A percentile compares a stretch with the other conserved stretches of the same genome.
phyloP scores from a whole-genome alignment of 2,113 vertebrate species.

The Recurvirostra avosetta region DNA sequence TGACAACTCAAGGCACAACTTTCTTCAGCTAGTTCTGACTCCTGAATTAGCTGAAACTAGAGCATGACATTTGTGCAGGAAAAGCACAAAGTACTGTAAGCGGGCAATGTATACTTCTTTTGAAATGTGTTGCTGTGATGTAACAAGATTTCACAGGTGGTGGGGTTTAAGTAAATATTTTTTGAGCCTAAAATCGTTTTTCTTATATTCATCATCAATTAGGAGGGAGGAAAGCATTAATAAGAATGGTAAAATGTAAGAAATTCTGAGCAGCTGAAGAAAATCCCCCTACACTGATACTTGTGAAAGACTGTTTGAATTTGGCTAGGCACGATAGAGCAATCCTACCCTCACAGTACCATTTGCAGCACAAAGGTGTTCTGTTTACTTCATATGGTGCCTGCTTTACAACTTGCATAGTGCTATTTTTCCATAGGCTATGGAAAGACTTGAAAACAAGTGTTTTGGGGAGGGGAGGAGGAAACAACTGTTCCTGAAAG shows the following conservation, averaged over 20 bases:
- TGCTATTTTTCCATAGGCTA: background rate
- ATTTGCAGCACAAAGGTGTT: background rate
- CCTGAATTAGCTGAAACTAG: background rate
- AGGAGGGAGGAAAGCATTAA: background rate
- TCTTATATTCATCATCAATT: background rate
- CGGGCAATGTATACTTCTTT: background rate
- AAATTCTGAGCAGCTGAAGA: background rate
- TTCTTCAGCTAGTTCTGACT: background rate
- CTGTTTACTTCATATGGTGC: background rate
- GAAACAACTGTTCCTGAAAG: background rate
- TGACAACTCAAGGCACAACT: background rate
- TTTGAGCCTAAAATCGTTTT: background rate
- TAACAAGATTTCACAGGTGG: background rate
- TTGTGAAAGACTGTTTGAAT: background rate
- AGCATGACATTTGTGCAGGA: background rate
- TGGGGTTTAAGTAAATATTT: background rate
- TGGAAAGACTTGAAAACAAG: background rate
- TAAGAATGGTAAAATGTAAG: background rate
- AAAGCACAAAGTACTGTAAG: background rate
- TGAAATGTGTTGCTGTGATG: background rate
- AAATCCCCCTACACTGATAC: background rate
- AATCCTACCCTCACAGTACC: background rate
- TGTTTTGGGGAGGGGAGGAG: rapidly evolving
- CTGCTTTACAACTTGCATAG: background rate
- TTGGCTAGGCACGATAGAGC: background rate